Evolutionary conservation across 1,140 invertebrate genomes (phyloP), one percentile per base, ranked within the genome.

Genomic region (Tetragnatha versicolor): DNA sequence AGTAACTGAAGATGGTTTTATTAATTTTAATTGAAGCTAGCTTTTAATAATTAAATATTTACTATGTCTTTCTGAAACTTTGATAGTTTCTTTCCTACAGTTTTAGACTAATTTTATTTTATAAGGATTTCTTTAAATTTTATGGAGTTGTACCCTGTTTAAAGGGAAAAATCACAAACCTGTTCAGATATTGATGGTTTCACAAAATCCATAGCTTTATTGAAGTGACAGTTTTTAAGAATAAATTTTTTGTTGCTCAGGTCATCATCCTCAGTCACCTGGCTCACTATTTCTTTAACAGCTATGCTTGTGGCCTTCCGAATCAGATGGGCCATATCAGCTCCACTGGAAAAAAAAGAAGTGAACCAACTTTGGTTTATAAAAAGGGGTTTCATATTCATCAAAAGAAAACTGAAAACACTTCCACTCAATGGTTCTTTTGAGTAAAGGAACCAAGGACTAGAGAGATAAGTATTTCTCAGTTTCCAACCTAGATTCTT

Each of bases 261-360:
- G 51, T 45, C 12, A 14, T 14, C 5, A 31, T 51, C 45, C 12
- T 72, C 47, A n/a, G n/a, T n/a, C n/a, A n/a, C 6, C 9, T 53
- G 7, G 20, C 27, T 51, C n/a, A 60, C 42, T 31, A 53, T n/a
- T 49, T 83, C 77, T 55, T 61, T 39, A 69, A 97, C 85, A 7
- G 93, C 91, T 83, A 91, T 88, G 69, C 93, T 89, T 0, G 92
- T 91, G 0, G 96, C 93, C 86, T 96, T 93, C 81, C 92, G 89
- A 0, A 97, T 90, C 27, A 97, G 86, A 27, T 94, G 93, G 20
- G 93, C 92, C 39, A 99, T 87, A 89, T 99, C 97, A 17, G 97
- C 97, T 66, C 97, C 97, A 2, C 88, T 89, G 82, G 63, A 84
- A 84, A 79, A n/a, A 76, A 66, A 53, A 53, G 47, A 80, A 37